These are phyloP conservation scores for Eulimnadia texana DNA, from an alignment of 1,140 invertebrate species.

Conservation along the genomic window DNA sequence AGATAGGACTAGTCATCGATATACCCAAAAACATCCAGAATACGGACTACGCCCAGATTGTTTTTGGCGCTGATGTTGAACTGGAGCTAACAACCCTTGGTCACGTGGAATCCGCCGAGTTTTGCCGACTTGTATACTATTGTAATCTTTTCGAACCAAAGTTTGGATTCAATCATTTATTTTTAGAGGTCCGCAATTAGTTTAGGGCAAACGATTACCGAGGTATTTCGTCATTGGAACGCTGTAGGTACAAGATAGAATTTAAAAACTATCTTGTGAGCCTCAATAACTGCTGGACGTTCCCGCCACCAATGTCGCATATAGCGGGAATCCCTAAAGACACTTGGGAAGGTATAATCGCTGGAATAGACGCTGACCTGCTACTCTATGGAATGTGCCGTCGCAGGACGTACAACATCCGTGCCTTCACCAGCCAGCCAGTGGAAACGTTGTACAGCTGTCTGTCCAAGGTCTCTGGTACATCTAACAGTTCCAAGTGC, in stretches of 20 bases:
- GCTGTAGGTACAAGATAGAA: background rate
- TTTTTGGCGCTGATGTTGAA: background rate
- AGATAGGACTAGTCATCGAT: background rate
- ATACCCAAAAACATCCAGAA: background rate
- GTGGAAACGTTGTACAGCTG: background rate
- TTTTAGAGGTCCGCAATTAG: background rate
- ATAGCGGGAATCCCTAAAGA: background rate
- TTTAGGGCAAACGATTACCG: background rate
- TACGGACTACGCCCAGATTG: background rate
- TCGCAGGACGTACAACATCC: background rate
- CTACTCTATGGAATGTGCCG: background rate
- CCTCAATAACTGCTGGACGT: background rate
- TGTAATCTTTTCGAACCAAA: background rate
- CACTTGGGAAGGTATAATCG: background rate
- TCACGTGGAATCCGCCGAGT: background rate
- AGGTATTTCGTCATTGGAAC: background rate
- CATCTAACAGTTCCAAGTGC: background rate
- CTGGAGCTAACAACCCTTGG: background rate
- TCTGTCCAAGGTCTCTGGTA: background rate
- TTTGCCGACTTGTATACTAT: background rate
- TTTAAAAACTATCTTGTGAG: background rate
- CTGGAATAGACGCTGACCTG: background rate
- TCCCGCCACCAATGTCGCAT: background rate
- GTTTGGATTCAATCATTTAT: background rate
- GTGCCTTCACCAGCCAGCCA: background rate